Evolutionary conservation across 2,113 vertebrate species (phyloP).

Genomic region (Amphiprion percula): DNA sequence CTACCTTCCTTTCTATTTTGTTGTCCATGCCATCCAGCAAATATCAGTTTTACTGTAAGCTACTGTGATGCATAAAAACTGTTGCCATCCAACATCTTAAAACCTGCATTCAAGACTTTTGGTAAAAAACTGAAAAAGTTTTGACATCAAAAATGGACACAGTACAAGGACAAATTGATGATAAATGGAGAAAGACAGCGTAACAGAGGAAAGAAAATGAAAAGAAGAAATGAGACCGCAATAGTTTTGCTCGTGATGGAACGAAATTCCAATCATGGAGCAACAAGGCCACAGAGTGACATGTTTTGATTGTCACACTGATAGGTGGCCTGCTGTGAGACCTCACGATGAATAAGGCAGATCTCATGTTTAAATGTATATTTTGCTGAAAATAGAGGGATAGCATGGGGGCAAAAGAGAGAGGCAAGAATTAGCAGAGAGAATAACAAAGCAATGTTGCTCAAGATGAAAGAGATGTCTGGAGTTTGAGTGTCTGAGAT

Average conservation of each 20-base stretch:
- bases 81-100: not conserved
- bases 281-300: conserved; percentile 56
- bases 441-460: conserved; percentile 62
- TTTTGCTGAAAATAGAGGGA: conserved; percentile 48
- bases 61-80: not conserved
- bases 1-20: not conserved
- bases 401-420: conserved; percentile 7
- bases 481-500: conserved; percentile 50
- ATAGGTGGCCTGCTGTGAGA: conserved; percentile 59
- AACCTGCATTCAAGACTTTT: not conserved
- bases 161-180: not conserved
- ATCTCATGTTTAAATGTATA: conserved; percentile 78
- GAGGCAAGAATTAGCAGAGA: conserved; percentile 30
- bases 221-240: conserved; percentile 5
- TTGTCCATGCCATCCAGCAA: not conserved
- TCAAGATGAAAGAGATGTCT: conserved; percentile 66
- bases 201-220: not conserved
- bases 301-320: conserved; percentile 65
- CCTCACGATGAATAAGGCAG: conserved; percentile 56
- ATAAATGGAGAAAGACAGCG: not conserved
- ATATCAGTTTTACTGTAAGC: not conserved
- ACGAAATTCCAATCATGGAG: conserved; percentile 62
- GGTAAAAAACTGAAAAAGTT: not conserved
- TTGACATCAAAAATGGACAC: not conserved
- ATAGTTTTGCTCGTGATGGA: conserved; percentile 37